A percentile compares a stretch with the other conserved stretches of the same genome.
phyloP scores from a whole-genome alignment of 2,888 invertebrate genomes.

The Caenorhabditis sp. region DNA sequence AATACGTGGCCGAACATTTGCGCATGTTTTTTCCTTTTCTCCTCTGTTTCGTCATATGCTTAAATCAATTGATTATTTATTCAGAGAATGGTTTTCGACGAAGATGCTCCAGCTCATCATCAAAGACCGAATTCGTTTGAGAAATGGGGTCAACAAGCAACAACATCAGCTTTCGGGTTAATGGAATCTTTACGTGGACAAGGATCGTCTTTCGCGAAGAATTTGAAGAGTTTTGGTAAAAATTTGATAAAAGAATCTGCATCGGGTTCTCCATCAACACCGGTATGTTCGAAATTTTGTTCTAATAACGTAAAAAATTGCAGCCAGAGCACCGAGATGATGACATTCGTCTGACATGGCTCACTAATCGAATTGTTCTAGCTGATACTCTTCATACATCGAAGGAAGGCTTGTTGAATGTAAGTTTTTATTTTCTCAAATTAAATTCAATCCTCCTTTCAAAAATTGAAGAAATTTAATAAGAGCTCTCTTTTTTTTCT shows the following conservation, averaged over 20 bases:
- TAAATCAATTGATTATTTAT: background rate
- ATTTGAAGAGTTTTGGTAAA: conserved; percentile 42
- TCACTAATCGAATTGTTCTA: conserved; percentile 37
- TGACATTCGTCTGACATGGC: conserved; percentile 38
- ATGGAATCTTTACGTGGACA: conserved; percentile 36
- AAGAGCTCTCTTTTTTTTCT: no score
- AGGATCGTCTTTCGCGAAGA: conserved; percentile 40
- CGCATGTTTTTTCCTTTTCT: background rate
- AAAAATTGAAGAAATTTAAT: no score
- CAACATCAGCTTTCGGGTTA: conserved; percentile 35
- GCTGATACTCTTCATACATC: conserved; percentile 39
- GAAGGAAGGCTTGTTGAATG: conserved; percentile 28
- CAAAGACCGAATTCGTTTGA: conserved; percentile 18
- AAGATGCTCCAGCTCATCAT: conserved; percentile 13
- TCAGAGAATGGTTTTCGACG: conserved; percentile 23
- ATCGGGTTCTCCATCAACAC: conserved; percentile 18
- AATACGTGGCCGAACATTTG: background rate
- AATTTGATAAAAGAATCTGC: conserved; percentile 31
- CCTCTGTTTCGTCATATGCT: background rate
- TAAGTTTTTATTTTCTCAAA: no score
- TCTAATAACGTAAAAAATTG: background rate
- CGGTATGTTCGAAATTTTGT: conserved; percentile 9
- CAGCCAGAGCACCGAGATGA: conserved; percentile 37
- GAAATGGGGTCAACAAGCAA: conserved; percentile 44
- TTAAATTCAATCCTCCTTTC: no score